Evolutionary conservation across 2,113 vertebrate genomes (phyloP).

Genomic region (Canis aureus): DNA sequence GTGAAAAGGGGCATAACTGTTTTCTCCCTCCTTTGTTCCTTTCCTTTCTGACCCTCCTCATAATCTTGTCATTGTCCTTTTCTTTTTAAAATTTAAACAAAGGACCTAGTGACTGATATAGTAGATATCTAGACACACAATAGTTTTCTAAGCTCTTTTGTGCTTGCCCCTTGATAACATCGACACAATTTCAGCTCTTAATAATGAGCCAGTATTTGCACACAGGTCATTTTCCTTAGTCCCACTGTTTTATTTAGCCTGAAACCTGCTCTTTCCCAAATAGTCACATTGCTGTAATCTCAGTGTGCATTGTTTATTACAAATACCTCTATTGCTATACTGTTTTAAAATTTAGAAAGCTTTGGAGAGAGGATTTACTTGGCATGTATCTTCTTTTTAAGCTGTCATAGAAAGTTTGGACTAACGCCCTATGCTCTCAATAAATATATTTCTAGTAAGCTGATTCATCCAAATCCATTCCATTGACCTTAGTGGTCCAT

Average conservation of each 20-base stretch:
- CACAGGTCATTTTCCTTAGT: background rate
- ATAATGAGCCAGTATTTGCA: slow-evolving; percentile 13
- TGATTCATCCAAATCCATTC: background rate
- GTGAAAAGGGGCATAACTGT: background rate
- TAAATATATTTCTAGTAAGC: slow-evolving; percentile 16
- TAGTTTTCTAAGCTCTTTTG: background rate
- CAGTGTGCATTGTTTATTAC: slow-evolving; percentile 17
- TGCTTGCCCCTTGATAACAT: background rate
- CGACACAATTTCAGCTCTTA: background rate
- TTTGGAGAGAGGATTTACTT: slow-evolving; percentile 44
- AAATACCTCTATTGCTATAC: background rate
- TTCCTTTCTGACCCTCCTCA: background rate
- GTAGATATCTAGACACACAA: background rate
- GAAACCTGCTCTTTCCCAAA: background rate
- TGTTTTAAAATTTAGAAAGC: slow-evolving; percentile 21
- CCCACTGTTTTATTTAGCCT: background rate
- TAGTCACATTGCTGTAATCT: background rate
- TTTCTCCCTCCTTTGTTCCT: background rate
- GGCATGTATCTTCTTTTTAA: background rate
- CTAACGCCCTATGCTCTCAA: background rate
- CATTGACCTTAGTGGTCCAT: background rate
- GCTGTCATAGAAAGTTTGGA: background rate
- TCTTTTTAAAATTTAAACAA: background rate
- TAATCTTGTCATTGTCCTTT: background rate
- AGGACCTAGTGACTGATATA: background rate